Percentiles rank a stretch among this genome's conserved stretches.
These are phyloP conservation scores for Eidolon dupreanum DNA, from an alignment of 2,797 vertebrate species.

Conservation along the genomic window DNA sequence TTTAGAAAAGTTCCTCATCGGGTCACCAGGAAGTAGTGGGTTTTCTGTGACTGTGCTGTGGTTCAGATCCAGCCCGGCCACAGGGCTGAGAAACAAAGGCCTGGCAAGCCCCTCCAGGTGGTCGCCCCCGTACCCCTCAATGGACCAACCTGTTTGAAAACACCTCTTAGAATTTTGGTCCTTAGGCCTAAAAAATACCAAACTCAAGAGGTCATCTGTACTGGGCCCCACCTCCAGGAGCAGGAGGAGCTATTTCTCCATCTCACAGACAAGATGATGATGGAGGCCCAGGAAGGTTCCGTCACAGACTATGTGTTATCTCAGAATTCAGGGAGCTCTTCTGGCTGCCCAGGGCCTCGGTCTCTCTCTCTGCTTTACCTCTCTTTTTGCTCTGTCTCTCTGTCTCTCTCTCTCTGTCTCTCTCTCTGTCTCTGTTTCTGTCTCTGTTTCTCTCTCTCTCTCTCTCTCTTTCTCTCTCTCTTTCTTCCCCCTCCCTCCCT, in stretches of 20 bases:
- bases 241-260: not conserved
- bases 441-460: not conserved
- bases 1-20: not conserved
- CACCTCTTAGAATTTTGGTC: not conserved
- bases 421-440: not conserved
- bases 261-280: not conserved
- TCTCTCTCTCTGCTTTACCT: not conserved
- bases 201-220: not conserved
- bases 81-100: not conserved
- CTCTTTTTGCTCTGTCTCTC: not conserved
- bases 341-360: not conserved
- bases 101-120: not conserved
- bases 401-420: not conserved
- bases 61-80: not conserved
- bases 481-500: not conserved
- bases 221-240: not conserved
- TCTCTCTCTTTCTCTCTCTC: not conserved
- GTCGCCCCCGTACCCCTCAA: not conserved
- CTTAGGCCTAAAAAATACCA: not conserved
- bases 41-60: not conserved
- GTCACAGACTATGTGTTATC: not conserved
- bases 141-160: not conserved
- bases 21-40: not conserved
- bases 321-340: not conserved
- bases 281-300: not conserved